These are phyloP conservation scores for Epizoanthus fatuus DNA, from an alignment of 92 coral and sea anemone species.

Conservation along the genomic window DNA sequence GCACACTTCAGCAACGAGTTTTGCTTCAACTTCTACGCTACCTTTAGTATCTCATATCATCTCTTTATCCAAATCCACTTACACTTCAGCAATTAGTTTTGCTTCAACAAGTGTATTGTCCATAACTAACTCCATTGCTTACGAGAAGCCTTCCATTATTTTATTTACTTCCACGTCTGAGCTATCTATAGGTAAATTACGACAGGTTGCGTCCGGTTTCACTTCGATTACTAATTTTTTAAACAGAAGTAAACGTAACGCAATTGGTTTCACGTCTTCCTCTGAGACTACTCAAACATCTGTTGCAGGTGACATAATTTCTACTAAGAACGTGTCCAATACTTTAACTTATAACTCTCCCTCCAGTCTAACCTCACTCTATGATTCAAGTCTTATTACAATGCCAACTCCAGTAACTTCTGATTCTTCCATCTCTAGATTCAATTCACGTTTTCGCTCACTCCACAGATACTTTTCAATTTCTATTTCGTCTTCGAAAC, in stretches of 20 bases:
- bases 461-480: too few species aligned
- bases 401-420: too few species aligned
- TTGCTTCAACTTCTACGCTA: too few species aligned
- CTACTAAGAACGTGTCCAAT: too few species aligned
- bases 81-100: not conserved
- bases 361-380: too few species aligned
- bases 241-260: not conserved
- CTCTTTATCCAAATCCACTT: conserved; percentile 7
- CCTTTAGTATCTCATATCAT: conserved; percentile 3
- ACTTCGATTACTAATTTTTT: not conserved
- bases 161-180: not conserved
- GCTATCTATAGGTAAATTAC: not conserved
- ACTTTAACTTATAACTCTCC: too few species aligned
- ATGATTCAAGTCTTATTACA: too few species aligned
- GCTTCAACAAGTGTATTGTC: conserved; percentile 7
- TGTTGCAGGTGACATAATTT: too few species aligned
- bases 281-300: not conserved
- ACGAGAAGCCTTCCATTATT: not conserved
- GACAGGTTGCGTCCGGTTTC: not conserved
- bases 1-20: not conserved
- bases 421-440: too few species aligned
- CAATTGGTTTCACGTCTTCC: not conserved
- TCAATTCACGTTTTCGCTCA: too few species aligned
- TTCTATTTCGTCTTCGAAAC: too few species aligned
- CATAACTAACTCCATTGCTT: not conserved